Percentiles rank a stretch among this genome's conserved stretches.
Evolutionary conservation across 2,888 invertebrate genomes (phyloP).

Genomic region (Agrypnus murinus): DNA sequence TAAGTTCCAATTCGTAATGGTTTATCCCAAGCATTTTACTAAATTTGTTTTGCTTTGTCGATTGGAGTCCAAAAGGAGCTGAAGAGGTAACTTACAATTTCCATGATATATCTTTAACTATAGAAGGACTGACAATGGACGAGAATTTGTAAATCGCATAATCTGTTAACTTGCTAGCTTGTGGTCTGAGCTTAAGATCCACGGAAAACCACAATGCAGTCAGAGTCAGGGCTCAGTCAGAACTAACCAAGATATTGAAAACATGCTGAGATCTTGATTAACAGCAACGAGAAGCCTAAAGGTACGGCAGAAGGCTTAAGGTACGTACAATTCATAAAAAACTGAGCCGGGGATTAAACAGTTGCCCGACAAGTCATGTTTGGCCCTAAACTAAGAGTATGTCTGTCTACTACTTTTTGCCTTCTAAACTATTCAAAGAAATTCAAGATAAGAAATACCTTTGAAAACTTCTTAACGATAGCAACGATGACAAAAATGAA

Average conservation of each 20-base stretch:
- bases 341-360: slow-evolving; percentile 12
- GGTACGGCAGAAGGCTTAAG: slow-evolving; percentile 10
- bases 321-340: slow-evolving; percentile 8
- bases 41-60: slow-evolving; percentile 59
- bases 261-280: slow-evolving; percentile 33
- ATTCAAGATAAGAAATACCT: neutral
- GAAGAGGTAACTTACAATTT: slow-evolving; percentile 2
- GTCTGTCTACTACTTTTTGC: neutral
- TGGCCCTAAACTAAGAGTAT: too few species aligned
- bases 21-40: slow-evolving; percentile 64
- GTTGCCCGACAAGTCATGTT: neutral
- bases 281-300: slow-evolving; percentile 57
- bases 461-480: neutral
- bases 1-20: slow-evolving; percentile 63
- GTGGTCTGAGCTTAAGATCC: slow-evolving; percentile 56
- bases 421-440: neutral
- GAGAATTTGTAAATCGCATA: neutral
- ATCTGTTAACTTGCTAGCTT: neutral
- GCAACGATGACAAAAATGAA: neutral
- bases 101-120: neutral
- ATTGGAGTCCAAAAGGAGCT: neutral
- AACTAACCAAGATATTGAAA: slow-evolving; percentile 55
- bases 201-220: slow-evolving; percentile 64
- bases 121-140: neutral
- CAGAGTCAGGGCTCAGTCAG: slow-evolving; percentile 50